Evolutionary conservation across 1,140 invertebrate genomes (phyloP), one percentile per base, ranked within the genome.

Genomic region (Arion vulgaris): DNA sequence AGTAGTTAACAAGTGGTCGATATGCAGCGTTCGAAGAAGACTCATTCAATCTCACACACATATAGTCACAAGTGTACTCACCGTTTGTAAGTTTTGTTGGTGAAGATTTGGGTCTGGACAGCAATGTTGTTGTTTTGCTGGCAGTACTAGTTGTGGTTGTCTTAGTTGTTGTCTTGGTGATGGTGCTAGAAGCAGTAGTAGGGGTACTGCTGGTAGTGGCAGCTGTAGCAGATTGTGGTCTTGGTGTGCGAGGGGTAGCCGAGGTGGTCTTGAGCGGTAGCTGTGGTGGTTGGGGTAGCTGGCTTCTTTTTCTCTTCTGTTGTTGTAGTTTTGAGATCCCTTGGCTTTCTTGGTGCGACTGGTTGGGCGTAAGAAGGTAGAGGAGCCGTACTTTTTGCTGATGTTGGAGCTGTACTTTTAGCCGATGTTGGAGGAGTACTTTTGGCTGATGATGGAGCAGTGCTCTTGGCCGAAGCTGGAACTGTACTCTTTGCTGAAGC

Each of bases 71-170:
- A 69, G 23, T 28, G 34, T 28, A 51, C 73, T 51, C n/a, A 75
- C 73, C 73, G 53, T 75, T 75, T 49, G 73, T 75, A 51, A 75
- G 73, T 51, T 75, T 75, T 19, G 73, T 75, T 1, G 73, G 73
- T 45, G 73, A 75, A 53, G 73, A 75, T 34, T 75, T 75, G n/a
- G 73, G 73, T 49, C 73, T 45, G 1, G 73, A 19, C 49, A 53
- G 23, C 1, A 15, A 41, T 15, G 73, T 17, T 4, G 45, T 28
- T 51, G 38, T 75, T 7, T 45, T 75, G 23, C 19, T 49, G 32
- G 73, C 34, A 28, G 45, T 34, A 17, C 32, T 75, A 23, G 73
- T 19, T 4, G 45, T 11, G 2, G 41, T 45, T 26, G 73, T 51
- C 28, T 4, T 49, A 23, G 45, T 34, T 34, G 41, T 75, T 51